phyloP scores from a whole-genome alignment of 2,113 vertebrate species.

The Ophiodon elongatus region DNA sequence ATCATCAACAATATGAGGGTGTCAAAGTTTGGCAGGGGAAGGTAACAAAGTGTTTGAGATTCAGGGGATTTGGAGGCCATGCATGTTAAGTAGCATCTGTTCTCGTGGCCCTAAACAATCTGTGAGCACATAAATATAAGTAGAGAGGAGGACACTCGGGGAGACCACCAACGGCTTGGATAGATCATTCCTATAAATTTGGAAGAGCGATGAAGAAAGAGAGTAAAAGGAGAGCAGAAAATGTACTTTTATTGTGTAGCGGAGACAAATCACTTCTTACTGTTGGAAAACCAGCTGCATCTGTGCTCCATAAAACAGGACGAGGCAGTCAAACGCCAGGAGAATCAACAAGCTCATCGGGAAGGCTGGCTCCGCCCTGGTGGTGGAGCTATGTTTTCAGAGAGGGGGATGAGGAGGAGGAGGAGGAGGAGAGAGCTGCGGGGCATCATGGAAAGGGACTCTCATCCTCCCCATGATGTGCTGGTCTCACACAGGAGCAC shows the following conservation, averaged over 20 bases:
- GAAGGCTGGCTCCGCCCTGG: background rate
- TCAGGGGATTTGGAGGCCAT: slow-evolving; percentile 36
- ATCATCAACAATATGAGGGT: background rate
- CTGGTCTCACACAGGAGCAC: background rate
- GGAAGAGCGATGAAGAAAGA: background rate
- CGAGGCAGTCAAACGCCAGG: background rate
- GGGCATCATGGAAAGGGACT: no score
- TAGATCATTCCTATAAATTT: background rate
- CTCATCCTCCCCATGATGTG: no score
- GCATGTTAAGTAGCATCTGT: slow-evolving; percentile 58
- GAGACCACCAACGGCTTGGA: background rate
- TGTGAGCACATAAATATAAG: slow-evolving; percentile 46
- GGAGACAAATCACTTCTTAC: background rate
- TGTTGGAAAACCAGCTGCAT: background rate
- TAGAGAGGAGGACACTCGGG: background rate
- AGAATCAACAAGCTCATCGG: background rate
- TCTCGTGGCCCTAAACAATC: slow-evolving; percentile 32
- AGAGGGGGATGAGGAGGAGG: background rate
- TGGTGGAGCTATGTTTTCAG: background rate
- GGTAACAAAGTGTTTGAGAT: slow-evolving; percentile 4
- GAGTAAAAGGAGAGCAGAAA: background rate
- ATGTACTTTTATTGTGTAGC: background rate
- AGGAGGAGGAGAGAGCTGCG: no score
- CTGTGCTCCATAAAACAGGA: background rate
- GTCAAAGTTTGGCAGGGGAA: slow-evolving; percentile 10